Evolutionary conservation across 2,797 vertebrate species (phyloP).

Genomic region (Lagorchestes hirsutus): DNA sequence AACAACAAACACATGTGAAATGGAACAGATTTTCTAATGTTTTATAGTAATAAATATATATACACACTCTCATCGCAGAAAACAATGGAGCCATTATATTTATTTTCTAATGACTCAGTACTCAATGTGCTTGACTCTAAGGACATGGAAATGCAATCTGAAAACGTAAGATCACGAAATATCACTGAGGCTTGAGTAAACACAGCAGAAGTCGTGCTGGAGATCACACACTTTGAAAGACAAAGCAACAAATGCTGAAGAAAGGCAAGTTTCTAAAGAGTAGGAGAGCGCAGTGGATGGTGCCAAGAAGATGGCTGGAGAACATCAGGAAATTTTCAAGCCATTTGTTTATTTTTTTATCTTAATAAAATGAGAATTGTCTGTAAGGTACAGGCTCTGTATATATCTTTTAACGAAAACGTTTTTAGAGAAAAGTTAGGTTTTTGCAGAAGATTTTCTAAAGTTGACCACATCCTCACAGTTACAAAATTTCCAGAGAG

Average conservation of each 20-base stretch:
- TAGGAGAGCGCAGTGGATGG: background rate
- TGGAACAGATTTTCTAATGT: background rate
- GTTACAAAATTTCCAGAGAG: background rate
- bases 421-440: background rate
- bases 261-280: background rate
- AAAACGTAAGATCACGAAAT: background rate
- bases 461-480: slow-evolving; percentile 7
- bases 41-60: background rate
- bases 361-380: background rate
- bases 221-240: background rate
- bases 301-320: background rate
- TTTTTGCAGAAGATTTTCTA: background rate
- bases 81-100: background rate
- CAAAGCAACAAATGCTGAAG: background rate
- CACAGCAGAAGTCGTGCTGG: background rate
- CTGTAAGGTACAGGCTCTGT: background rate
- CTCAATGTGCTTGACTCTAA: background rate
- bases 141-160: background rate
- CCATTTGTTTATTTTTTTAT: background rate
- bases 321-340: background rate
- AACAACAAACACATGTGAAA: background rate
- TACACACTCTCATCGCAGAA: background rate
- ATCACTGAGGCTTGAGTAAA: background rate
- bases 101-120: background rate
- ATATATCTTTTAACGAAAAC: background rate